Conservation (phyloP, 1,140 invertebrate species). For the Drosophila trapezifrons region DNA sequence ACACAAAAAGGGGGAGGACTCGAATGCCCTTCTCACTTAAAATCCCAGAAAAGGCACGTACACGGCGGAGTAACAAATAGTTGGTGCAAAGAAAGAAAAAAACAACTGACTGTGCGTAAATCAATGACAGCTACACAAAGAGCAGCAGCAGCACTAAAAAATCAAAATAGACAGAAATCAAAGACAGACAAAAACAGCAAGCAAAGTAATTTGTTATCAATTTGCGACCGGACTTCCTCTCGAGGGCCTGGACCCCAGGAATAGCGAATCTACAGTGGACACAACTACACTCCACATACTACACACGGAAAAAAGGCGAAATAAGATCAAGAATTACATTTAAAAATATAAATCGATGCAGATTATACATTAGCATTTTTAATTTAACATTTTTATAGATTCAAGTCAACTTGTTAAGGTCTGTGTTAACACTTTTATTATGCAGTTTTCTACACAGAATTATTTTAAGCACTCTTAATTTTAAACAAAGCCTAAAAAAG, state of each 20-base stretch:
- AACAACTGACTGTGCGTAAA: conserved; percentile 37
- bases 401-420: no score
- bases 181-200: conserved; percentile 24
- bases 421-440: no score
- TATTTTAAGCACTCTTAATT: no score
- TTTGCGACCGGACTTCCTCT: conserved; percentile 39
- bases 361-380: not conserved
- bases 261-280: conserved; percentile 19
- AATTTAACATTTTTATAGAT: no score
- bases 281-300: conserved; percentile 21
- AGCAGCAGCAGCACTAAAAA: conserved; percentile 25
- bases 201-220: conserved; percentile 59
- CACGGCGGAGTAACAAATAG: conserved; percentile 20
- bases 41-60: conserved; percentile 49
- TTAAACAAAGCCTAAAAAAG: no score
- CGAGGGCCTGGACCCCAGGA: conserved; percentile 12
- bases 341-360: not conserved
- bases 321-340: not conserved
- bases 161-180: conserved; percentile 39
- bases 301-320: conserved; percentile 5
- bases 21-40: not conserved
- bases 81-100: conserved; percentile 3
- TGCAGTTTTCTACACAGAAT: no score
- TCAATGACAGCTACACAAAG: conserved; percentile 44
- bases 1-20: not conserved